These are phyloP conservation scores for Onychostruthus taczanowskii DNA, from an alignment of 2,113 vertebrate genomes.

Conservation along the genomic window DNA sequence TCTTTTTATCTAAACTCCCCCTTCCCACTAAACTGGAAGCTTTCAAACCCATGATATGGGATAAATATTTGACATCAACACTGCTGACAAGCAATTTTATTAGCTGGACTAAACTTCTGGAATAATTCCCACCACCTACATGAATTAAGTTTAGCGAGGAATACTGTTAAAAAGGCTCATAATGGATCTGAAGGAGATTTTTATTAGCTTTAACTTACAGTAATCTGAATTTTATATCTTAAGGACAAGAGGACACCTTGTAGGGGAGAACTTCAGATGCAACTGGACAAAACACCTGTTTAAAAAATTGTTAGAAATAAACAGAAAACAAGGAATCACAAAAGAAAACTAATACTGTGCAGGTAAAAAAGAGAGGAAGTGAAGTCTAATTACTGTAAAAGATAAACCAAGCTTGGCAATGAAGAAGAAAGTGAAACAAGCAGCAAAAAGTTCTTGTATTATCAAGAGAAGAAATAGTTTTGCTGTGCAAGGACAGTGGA, in stretches of 20 bases:
- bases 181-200: not conserved
- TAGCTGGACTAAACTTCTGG: not conserved
- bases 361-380: not conserved
- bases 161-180: not conserved
- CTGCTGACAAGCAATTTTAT: not conserved
- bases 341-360: not conserved
- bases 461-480: not conserved
- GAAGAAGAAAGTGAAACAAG: not conserved
- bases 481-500: not conserved
- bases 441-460: not conserved
- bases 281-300: not conserved
- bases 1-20: not conserved
- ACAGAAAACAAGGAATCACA: not conserved
- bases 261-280: not conserved
- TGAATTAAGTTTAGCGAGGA: not conserved
- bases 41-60: not conserved
- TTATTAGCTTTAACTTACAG: not conserved
- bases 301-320: not conserved
- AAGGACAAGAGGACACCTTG: not conserved
- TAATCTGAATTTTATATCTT: not conserved
- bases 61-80: not conserved
- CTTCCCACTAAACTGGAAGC: not conserved
- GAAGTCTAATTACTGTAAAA: not conserved
- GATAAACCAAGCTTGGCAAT: not conserved
- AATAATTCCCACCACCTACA: not conserved